phyloP scores from a whole-genome alignment of 2,797 vertebrate species.

The Muscicapa comitata region DNA sequence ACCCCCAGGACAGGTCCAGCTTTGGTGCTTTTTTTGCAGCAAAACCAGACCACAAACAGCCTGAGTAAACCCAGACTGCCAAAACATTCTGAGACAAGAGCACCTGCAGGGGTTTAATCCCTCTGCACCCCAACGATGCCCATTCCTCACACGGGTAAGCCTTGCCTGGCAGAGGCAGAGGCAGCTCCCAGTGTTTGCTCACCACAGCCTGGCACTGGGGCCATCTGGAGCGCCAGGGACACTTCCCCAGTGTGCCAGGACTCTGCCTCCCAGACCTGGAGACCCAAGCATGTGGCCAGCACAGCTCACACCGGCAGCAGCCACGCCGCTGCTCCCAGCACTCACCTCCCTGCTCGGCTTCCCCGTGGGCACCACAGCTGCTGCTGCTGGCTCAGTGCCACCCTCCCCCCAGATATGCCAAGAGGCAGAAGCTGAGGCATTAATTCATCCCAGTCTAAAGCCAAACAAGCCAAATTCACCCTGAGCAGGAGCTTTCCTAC shows the following conservation, averaged over 20 bases:
- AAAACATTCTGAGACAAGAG: fast-evolving
- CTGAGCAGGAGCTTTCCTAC: not conserved
- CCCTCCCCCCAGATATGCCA: not conserved
- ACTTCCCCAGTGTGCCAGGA: fast-evolving
- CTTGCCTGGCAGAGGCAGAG: fast-evolving
- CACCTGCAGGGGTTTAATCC: not conserved
- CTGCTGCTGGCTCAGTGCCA: not conserved
- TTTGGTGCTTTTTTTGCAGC: not conserved
- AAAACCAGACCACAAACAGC: not conserved
- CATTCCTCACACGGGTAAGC: fast-evolving
- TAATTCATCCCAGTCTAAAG: not conserved
- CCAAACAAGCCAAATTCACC: not conserved
- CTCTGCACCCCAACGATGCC: fast-evolving
- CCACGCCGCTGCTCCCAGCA: fast-evolving
- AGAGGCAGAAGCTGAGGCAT: not conserved
- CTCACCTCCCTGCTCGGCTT: not conserved
- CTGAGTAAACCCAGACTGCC: not conserved
- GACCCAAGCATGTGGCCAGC: not conserved
- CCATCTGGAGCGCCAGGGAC: not conserved
- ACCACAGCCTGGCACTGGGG: fast-evolving
- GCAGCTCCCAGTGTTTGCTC: not conserved
- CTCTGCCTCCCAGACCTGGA: not conserved
- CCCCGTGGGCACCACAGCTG: not conserved
- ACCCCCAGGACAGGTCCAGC: not conserved
- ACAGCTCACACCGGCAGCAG: fast-evolving